These are phyloP conservation scores for Lycaon pictus DNA, from an alignment of 2,113 vertebrate genomes.

Conservation along the genomic window DNA sequence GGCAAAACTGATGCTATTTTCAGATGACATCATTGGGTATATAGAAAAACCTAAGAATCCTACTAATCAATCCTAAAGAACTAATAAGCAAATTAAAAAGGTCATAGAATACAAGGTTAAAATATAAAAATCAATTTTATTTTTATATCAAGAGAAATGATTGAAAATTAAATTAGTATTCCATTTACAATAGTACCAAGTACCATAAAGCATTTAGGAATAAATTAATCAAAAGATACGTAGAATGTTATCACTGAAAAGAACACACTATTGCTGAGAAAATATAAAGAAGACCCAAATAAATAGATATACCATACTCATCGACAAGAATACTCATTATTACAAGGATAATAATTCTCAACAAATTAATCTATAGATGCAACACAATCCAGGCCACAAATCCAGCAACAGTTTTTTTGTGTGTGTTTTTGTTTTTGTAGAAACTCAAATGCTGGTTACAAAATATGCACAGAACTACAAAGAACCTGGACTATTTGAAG, in stretches of 20 bases:
- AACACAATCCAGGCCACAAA: background rate
- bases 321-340: background rate
- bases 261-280: background rate
- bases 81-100: background rate
- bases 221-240: background rate
- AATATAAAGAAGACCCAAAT: background rate
- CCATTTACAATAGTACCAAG: background rate
- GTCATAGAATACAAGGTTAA: background rate
- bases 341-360: background rate
- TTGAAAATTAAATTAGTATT: background rate
- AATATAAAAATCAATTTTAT: background rate
- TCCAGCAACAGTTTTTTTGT: background rate
- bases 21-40: background rate
- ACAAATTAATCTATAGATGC: background rate
- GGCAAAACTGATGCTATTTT: background rate
- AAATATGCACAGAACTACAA: background rate
- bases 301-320: background rate
- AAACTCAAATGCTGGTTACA: background rate
- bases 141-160: background rate
- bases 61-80: background rate
- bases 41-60: background rate
- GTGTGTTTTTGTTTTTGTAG: background rate
- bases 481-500: background rate
- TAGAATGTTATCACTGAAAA: background rate
- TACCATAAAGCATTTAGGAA: background rate